A percentile compares a stretch with the other conserved stretches of the same genome.
phyloP scores from a whole-genome alignment of 2,113 vertebrate species.

The Phoxinus phoxinus region DNA sequence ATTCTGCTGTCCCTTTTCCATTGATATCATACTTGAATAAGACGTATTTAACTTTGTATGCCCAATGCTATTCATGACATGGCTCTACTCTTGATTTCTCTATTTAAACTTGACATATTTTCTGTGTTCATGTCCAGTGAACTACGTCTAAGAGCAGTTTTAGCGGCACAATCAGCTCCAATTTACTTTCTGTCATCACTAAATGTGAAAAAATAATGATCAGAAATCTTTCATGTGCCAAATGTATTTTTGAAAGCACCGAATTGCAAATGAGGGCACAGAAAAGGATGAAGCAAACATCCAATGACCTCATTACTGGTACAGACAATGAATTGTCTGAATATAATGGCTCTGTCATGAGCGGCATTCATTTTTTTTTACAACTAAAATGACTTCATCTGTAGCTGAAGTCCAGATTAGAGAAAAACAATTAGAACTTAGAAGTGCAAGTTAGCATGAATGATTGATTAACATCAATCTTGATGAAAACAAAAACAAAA shows the following conservation, averaged over 20 bases:
- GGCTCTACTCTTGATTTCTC: background rate
- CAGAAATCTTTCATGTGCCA: background rate
- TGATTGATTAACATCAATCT: background rate
- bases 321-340: constrained; percentile 42
- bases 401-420: background rate
- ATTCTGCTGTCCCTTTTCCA: background rate
- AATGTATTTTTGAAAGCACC: constrained; percentile 13
- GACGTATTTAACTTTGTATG: background rate
- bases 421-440: background rate
- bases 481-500: background rate
- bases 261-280: constrained; percentile 44
- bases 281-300: constrained; percentile 37
- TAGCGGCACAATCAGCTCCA: background rate
- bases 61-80: constrained; percentile 13
- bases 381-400: background rate
- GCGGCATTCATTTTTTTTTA: background rate
- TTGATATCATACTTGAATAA: constrained; percentile 26
- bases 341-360: constrained; percentile 43
- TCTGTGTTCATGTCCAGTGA: background rate
- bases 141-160: background rate
- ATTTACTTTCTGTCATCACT: background rate
- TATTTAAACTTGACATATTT: background rate
- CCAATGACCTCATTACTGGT: constrained; percentile 38
- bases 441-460: background rate
- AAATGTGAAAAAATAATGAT: background rate